phyloP scores from a whole-genome alignment of 2,113 vertebrate species.

The Cyprinus carpio region DNA sequence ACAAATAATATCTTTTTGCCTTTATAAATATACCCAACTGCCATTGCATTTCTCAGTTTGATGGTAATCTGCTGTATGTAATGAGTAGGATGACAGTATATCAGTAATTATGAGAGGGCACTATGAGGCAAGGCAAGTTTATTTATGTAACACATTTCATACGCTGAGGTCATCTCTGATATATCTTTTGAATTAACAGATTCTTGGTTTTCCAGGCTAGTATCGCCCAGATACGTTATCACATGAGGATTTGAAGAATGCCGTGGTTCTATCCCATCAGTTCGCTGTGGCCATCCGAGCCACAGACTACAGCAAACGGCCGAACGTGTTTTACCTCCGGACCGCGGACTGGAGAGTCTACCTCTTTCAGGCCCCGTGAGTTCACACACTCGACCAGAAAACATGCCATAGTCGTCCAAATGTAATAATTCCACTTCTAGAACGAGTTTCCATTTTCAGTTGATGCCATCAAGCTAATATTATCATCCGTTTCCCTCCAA shows the following conservation, averaged over 20 bases:
- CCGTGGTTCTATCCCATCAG: constrained; percentile 95
- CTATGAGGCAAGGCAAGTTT: no score
- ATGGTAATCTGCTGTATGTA: not conserved
- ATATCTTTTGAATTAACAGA: not conserved
- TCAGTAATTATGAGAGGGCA: not conserved
- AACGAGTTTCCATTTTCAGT: not conserved
- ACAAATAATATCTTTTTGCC: not conserved
- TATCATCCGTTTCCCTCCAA: no score
- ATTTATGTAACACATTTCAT: no score
- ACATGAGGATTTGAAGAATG: constrained; percentile 92
- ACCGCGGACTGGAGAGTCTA: constrained; percentile 98
- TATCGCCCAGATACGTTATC: constrained; percentile 87
- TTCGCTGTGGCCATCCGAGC: constrained; percentile 89
- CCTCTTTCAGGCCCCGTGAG: constrained; percentile 94
- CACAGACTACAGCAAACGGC: constrained; percentile 92
- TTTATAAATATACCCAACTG: not conserved
- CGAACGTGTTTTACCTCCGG: constrained; percentile 94
- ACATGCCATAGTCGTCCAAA: no score
- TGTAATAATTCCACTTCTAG: no score
- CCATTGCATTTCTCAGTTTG: not conserved
- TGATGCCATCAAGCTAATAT: not conserved
- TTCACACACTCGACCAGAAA: not conserved
- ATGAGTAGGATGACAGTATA: not conserved
- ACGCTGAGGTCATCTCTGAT: not conserved
- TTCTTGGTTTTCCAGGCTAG: constrained; percentile 77